Conservation (phyloP, 2,113 vertebrate genomes). For the Narcine bancroftii region DNA sequence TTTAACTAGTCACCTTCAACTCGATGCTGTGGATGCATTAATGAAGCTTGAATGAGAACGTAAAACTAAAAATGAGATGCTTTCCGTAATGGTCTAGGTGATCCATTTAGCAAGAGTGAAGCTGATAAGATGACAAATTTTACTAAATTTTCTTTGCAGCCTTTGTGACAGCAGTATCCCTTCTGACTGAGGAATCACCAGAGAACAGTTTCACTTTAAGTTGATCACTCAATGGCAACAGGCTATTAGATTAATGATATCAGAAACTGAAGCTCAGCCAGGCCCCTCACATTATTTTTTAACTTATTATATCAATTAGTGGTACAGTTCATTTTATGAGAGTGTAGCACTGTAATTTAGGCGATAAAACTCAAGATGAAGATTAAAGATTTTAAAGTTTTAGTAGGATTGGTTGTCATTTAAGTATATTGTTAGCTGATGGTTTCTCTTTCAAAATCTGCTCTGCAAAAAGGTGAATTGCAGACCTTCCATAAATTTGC, state of each 20-base stretch:
- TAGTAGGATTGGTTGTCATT: conserved; percentile 27
- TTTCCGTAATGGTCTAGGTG: neutral
- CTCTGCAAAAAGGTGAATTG: conserved; percentile 26
- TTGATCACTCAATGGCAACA: conserved; percentile 13
- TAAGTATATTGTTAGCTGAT: conserved; percentile 34
- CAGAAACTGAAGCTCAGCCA: conserved; percentile 24
- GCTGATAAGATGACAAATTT: neutral
- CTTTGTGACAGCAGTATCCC: neutral
- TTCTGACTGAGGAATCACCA: neutral
- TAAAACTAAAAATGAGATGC: neutral
- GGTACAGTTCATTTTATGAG: conserved; percentile 32
- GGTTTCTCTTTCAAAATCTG: conserved; percentile 31
- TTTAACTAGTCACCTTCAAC: neutral
- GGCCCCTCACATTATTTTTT: conserved; percentile 32
- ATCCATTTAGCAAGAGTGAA: neutral
- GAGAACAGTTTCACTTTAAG: neutral
- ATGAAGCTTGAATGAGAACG: neutral
- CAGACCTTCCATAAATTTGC: conserved; percentile 31
- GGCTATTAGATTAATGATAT: conserved; percentile 1
- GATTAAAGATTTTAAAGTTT: conserved; percentile 33
- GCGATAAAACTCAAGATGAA: conserved; percentile 30
- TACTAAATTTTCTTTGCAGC: neutral
- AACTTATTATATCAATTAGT: conserved; percentile 35
- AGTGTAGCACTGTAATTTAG: conserved; percentile 30
- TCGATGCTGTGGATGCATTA: neutral